Evolutionary conservation across 1,140 invertebrate species (phyloP).

Genomic region (Lordiphosa collinella): DNA sequence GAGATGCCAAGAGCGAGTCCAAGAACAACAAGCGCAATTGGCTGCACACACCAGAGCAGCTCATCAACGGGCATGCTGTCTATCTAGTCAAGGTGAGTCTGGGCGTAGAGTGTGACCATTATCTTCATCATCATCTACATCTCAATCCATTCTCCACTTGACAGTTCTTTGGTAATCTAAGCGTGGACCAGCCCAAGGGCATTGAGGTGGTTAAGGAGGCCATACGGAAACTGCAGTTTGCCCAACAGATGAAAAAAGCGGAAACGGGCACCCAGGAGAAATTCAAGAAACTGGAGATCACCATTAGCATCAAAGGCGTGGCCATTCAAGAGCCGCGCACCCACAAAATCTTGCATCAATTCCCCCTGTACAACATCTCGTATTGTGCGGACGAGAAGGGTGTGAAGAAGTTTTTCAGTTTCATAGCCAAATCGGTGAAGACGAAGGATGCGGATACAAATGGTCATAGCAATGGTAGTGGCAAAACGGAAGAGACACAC

Average conservation of each 20-base stretch:
- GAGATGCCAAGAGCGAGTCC: slow-evolving; percentile 56
- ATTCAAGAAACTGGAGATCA: slow-evolving; percentile 95
- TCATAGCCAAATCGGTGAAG: slow-evolving; percentile 94
- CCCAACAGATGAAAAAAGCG: slow-evolving; percentile 94
- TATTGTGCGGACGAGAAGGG: slow-evolving; percentile 99
- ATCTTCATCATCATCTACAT: neutral
- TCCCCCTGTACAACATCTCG: slow-evolving; percentile 97
- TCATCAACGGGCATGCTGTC: slow-evolving; percentile 95
- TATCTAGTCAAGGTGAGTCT: slow-evolving; percentile 95
- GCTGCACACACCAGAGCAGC: slow-evolving; percentile 95
- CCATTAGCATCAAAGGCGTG: slow-evolving; percentile 96
- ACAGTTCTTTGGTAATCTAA: slow-evolving; percentile 95
- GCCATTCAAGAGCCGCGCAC: slow-evolving; percentile 90
- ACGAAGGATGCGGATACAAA: slow-evolving; percentile 79
- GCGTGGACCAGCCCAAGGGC: slow-evolving; percentile 96
- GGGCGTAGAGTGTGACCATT: slow-evolving; percentile 25
- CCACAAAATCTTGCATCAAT: slow-evolving; percentile 92
- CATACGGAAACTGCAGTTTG: slow-evolving; percentile 96
- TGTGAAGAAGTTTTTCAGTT: slow-evolving; percentile 97
- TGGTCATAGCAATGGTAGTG: slow-evolving; percentile 41
- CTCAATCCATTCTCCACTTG: slow-evolving; percentile 53
- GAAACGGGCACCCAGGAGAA: slow-evolving; percentile 89
- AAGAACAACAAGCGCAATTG: slow-evolving; percentile 86
- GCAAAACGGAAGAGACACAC: slow-evolving; percentile 86
- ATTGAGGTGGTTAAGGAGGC: slow-evolving; percentile 98